Conservation (phyloP, 2,888 invertebrate species). For the Hemaris fuciformis region DNA sequence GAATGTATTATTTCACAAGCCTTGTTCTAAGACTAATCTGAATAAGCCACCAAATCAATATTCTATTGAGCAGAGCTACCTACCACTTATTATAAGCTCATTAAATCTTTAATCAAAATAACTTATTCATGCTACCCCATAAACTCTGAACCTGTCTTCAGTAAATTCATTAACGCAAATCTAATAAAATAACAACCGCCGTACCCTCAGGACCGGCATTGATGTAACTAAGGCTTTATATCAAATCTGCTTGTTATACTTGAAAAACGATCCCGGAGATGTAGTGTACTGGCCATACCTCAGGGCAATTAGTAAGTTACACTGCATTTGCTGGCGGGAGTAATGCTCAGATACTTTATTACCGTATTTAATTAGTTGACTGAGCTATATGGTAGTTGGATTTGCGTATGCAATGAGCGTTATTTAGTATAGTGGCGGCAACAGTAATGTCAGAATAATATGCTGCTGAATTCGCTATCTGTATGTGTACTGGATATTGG, state of each 20-base stretch:
- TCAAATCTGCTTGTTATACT: constrained; percentile 10
- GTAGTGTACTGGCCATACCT: constrained; percentile 4
- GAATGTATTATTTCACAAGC: no score
- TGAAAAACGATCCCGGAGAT: neutral
- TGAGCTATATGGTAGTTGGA: neutral
- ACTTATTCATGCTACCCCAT: neutral
- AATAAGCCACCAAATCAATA: no score
- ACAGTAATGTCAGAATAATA: neutral
- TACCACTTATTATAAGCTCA: neutral
- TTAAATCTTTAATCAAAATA: neutral
- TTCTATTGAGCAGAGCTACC: neutral
- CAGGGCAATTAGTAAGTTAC: constrained; percentile 8
- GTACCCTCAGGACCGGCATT: neutral
- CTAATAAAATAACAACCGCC: neutral
- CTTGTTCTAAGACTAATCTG: no score
- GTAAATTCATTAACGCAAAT: neutral
- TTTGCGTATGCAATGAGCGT: neutral
- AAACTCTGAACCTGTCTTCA: neutral
- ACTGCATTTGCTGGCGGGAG: neutral
- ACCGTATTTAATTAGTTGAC: constrained; percentile 2
- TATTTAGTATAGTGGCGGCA: neutral
- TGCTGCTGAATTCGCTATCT: neutral
- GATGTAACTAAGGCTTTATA: neutral
- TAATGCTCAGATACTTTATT: neutral
- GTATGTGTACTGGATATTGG: neutral